Conservation (phyloP, 2,888 invertebrate genomes). For the Eupeodes luniger region DNA sequence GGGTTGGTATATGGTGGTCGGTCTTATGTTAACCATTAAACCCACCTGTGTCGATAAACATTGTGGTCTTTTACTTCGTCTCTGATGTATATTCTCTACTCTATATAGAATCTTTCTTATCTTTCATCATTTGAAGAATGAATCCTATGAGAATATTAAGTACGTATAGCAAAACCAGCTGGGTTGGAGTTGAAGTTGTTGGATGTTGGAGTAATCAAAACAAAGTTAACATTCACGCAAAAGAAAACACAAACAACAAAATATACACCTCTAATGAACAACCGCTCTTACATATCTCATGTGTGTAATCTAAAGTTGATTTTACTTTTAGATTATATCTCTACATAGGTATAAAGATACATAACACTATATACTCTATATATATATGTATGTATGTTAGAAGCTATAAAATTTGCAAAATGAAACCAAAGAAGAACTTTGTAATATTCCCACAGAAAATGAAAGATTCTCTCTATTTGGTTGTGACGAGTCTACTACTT, state of each 20-base stretch:
- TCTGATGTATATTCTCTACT: background rate
- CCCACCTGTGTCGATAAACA: slow-evolving; percentile 68
- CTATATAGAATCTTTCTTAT: background rate
- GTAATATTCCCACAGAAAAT: slow-evolving; percentile 24
- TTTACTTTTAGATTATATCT: slow-evolving; percentile 1
- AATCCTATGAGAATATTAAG: background rate
- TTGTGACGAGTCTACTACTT: background rate
- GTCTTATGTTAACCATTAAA: slow-evolving; percentile 53
- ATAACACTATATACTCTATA: background rate
- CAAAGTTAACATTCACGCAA: slow-evolving; percentile 32
- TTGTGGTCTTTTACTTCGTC: slow-evolving; percentile 41
- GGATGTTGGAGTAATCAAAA: slow-evolving; percentile 26
- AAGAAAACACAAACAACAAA: slow-evolving; percentile 3
- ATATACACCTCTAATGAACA: slow-evolving; percentile 5
- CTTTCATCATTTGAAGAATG: background rate
- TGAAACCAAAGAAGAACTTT: slow-evolving; percentile 24
- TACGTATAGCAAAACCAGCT: slow-evolving; percentile 43
- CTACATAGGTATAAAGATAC: background rate
- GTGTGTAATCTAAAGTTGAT: slow-evolving; percentile 35
- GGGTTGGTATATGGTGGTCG: background rate
- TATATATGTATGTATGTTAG: background rate
- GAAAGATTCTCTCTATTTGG: slow-evolving; percentile 34
- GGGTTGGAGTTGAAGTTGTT: background rate
- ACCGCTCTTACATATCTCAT: background rate
- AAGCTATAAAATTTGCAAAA: background rate